These are phyloP conservation scores for Planococcus citri DNA, from an alignment of 1,140 invertebrate species.

Conservation along the genomic window DNA sequence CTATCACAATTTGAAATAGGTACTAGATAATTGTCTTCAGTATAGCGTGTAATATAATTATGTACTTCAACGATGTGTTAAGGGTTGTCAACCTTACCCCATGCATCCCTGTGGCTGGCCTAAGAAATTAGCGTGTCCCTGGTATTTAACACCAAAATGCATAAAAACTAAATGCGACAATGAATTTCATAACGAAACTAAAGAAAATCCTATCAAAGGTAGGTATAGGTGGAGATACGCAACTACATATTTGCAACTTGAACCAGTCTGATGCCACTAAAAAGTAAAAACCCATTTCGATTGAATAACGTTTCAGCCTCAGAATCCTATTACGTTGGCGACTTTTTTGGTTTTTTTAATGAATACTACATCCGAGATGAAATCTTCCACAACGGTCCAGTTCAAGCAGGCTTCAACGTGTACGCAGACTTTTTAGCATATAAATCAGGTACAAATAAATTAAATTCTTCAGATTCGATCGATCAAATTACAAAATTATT, in stretches of 20 bases:
- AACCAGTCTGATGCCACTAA: not conserved
- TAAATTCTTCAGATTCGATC: too few species aligned
- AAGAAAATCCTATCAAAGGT: not conserved
- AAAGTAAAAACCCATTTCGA: too few species aligned
- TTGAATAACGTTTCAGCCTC: not conserved
- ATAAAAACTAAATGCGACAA: not conserved
- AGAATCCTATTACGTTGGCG: not conserved
- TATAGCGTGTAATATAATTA: not conserved
- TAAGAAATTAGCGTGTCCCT: not conserved
- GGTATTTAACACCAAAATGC: not conserved
- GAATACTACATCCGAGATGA: constrained; percentile 23
- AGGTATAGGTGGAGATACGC: too few species aligned
- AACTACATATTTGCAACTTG: too few species aligned
- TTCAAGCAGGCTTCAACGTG: constrained; percentile 42
- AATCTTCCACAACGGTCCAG: too few species aligned
- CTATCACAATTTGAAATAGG: too few species aligned
- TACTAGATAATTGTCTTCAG: not conserved
- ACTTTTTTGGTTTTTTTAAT: not conserved
- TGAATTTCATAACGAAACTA: not conserved
- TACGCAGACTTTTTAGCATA: constrained; percentile 37
- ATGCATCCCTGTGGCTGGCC: not conserved
- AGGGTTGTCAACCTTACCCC: constrained; percentile 3
- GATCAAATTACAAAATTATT: too few species aligned
- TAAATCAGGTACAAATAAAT: constrained; percentile 33
- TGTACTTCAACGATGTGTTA: not conserved